Base-by-base conservation (phyloP, 2,797 vertebrate species). In the Chaenodraco wilsoni region DNA sequence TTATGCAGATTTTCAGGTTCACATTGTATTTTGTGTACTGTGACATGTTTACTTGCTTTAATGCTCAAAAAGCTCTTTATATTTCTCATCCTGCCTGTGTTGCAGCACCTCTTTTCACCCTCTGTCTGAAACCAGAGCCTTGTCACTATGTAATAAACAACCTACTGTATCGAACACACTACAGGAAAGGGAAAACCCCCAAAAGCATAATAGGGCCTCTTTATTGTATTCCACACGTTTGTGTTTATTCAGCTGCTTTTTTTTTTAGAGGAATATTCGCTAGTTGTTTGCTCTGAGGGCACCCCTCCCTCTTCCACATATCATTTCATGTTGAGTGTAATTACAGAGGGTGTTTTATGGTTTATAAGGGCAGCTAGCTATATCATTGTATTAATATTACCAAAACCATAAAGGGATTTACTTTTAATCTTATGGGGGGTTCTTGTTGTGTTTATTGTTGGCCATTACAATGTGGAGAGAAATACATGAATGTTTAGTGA, bases 321-420 rank as follows among this genome's bases (percentile, higher is more conserved):
- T 63, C 64, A 72, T 59, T 54, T 77, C 37, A 55, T 40, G 4
- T 52, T 72, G 46, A 21, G 31, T 65, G 9, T 60, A 65, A 67
- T 62, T 55, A 57, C 56, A 69, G 16, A 64, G 48, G 56, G 2
- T 68, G n/a, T 69, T 50, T 54, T 55, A 14, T 48, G 52, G 48
- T 61, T 40, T 41, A 13, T 61, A 19, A 21, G 6, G 5, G 10
- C 41, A 46, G 40, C 23, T n/a, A 62, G 12, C 17, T 57, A 21
- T 17, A 66, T 55, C 5, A 40, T 27, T 46, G 6, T 23, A 59
- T 23, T 45, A 55, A 55, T 45, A 65, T n/a, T 17, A 51, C 13
- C 55, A 69, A 61, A 66, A 52, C 11, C 8, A n/a, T 8, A 33
- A 41, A 61, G 9, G 50, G 11, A 52, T 56, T 71, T 65, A 15